Percentiles rank a stretch among this genome's conserved stretches.
phyloP scores from a whole-genome alignment of 2,113 vertebrate species.

The Lagopus leucura region DNA sequence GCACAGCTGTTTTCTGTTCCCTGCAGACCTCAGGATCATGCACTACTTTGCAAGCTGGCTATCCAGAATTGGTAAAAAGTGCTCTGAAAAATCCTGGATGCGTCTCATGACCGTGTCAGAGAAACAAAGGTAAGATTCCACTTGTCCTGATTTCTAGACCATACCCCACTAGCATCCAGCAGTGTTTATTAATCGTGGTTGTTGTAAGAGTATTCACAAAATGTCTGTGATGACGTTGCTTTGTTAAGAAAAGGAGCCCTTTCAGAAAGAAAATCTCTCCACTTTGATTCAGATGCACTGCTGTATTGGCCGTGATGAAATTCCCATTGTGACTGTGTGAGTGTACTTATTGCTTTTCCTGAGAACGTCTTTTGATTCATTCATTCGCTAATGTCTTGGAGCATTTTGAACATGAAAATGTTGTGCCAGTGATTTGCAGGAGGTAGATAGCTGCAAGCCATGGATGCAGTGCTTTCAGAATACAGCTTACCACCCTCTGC shows the following conservation, averaged over 20 bases:
- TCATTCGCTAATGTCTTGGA: not conserved
- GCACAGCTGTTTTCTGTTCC: not conserved
- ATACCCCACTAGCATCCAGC: not conserved
- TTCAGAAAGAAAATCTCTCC: not conserved
- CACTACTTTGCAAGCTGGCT: not conserved
- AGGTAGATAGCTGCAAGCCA: not conserved
- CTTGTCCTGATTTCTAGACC: not conserved
- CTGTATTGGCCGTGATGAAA: not conserved
- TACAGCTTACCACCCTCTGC: not conserved
- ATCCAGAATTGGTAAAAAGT: not conserved
- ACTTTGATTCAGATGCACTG: not conserved
- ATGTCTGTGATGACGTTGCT: not conserved
- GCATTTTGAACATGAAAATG: not conserved
- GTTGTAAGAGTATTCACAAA: not conserved
- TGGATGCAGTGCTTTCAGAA: not conserved
- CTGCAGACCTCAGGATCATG: not conserved
- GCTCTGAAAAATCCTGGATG: not conserved
- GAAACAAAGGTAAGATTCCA: not conserved
- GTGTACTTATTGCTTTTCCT: not conserved
- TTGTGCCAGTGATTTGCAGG: not conserved
- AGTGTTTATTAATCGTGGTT: not conserved
- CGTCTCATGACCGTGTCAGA: not conserved
- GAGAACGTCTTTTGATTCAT: not conserved
- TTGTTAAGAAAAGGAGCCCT: not conserved
- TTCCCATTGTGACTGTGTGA: not conserved